Conservation (phyloP, 2,888 invertebrate genomes). For the Prionchulus punctatus region DNA sequence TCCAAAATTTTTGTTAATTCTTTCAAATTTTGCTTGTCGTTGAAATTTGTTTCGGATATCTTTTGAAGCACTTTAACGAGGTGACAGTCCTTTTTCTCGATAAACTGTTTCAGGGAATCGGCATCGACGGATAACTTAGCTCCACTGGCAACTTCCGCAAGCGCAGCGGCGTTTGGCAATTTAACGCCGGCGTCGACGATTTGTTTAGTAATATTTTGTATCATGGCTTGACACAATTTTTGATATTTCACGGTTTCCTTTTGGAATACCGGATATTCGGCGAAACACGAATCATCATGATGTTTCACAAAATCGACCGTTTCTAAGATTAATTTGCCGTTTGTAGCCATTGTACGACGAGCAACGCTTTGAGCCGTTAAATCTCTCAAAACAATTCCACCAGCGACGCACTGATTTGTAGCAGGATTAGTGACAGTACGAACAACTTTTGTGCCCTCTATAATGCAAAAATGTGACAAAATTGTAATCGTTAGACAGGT, state of each 20-base stretch:
- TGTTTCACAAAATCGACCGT: slow-evolving; percentile 32
- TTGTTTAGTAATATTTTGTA: background rate
- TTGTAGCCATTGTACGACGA: slow-evolving; percentile 30
- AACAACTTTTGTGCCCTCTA: slow-evolving; percentile 22
- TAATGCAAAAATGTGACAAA: too few species aligned
- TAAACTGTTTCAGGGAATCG: background rate
- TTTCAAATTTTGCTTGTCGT: background rate
- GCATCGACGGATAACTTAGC: background rate
- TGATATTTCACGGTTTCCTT: background rate
- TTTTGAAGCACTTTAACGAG: background rate
- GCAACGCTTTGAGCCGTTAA: slow-evolving; percentile 39
- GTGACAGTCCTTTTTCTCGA: background rate
- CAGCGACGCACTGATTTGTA: slow-evolving; percentile 32
- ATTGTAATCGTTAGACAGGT: background rate
- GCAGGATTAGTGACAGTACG: slow-evolving; percentile 29
- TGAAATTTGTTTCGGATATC: background rate
- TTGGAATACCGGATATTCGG: background rate
- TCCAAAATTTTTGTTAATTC: background rate
- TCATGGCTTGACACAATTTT: background rate
- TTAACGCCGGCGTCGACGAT: background rate
- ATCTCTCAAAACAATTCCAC: slow-evolving; percentile 38
- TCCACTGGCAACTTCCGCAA: background rate
- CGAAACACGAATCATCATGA: slow-evolving; percentile 9
- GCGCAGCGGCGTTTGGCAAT: background rate
- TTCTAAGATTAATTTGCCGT: slow-evolving; percentile 24